phyloP scores from a whole-genome alignment of 2,888 invertebrate genomes.

The Sipunculus nudus region DNA sequence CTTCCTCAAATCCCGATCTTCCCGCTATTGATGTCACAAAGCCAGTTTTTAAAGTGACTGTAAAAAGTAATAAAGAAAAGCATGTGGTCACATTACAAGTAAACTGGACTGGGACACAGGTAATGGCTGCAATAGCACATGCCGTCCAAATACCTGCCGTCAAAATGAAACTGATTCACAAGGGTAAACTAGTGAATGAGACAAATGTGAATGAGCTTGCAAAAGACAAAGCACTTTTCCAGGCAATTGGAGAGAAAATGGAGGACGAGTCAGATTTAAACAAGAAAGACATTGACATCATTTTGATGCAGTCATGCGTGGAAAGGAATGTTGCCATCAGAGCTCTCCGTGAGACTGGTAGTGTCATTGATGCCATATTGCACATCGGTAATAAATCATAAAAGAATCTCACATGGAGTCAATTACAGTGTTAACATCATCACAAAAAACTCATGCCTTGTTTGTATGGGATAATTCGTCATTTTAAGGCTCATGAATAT shows the following conservation, averaged over 20 bases:
- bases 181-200: conserved; percentile 46
- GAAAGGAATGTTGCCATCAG: conserved; percentile 51
- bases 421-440: too few species aligned
- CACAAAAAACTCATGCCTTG: too few species aligned
- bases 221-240: conserved; percentile 47
- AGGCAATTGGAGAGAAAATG: conserved; percentile 50
- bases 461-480: too few species aligned
- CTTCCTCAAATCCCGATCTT: conserved; percentile 33
- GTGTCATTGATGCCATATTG: conserved; percentile 53
- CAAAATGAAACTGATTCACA: conserved; percentile 52
- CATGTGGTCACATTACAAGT: conserved; percentile 43
- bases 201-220: conserved; percentile 39
- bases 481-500: too few species aligned
- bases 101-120: conserved; percentile 44
- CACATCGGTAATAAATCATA: conserved; percentile 27
- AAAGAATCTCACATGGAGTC: too few species aligned
- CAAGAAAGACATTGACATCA: conserved; percentile 44
- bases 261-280: conserved; percentile 48
- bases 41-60: conserved; percentile 35
- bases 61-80: conserved; percentile 50
- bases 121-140: conserved; percentile 44
- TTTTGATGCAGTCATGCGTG: conserved; percentile 50
- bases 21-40: conserved; percentile 37
- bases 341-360: conserved; percentile 38
- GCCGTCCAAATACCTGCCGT: conserved; percentile 47